Base-by-base conservation (phyloP, 2,113 vertebrate genomes). In the Pantherophis guttatus region DNA sequence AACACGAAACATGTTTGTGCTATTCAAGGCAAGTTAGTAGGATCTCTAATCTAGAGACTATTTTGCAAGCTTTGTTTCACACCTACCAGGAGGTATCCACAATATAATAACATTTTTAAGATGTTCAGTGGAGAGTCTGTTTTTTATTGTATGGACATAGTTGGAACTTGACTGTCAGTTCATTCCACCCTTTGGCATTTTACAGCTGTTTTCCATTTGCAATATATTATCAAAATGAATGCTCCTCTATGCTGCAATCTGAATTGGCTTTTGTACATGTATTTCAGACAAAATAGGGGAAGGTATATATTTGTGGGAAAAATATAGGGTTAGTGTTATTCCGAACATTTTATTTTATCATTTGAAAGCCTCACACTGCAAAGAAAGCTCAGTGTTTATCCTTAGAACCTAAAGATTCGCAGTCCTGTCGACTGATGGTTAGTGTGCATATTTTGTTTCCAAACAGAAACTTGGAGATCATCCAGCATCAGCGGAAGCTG, bases 401-500 rank as follows among this genome's bases (percentile, higher is more conserved):
- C 96, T 97, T 96, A 97, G 97, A 57, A 39, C 91, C 90, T 88
- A 92, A 94, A 94, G 94, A 96, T 96, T 95, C 97, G 91, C 62
- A 94, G 90, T 90, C 94, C 95, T 95, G 86, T 93, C 95, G 91
- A 94, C 94, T 94, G 95, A 91, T 94, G 44, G 92, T 95, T 97
- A 95, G 93, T 93, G 91, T 95, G 54, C 91, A 91, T 92, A 93
- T 94, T 97, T 98, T 97, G 97, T 97, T 90, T 97, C 95, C 95
- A 94, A 97, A 96, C 86, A 97, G 96, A 97, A 97, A 96, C 97
- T 96, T 97, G 97, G 97, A 98, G 97, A 97, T 96, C 91, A 95
- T 97, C 97, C 97, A 97, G 96, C 93, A 96, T 97, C 94, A 96
- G 93, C 96, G 96, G 98, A 98, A 98, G 97, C 94, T 93, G 96